Conservation (phyloP, 2,797 vertebrate genomes). For the Valencia hispanica region DNA sequence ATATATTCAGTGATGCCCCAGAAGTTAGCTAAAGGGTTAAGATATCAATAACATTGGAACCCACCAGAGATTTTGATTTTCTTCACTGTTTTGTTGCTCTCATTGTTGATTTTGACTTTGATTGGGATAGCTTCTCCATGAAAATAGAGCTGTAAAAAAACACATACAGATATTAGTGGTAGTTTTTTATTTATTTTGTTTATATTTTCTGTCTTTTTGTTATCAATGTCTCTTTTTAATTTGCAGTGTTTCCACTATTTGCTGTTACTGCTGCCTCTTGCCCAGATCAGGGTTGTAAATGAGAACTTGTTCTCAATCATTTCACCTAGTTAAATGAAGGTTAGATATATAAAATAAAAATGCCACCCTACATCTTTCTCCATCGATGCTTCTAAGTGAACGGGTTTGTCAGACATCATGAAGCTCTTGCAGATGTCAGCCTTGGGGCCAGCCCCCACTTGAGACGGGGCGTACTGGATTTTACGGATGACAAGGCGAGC, state of each 20-base stretch:
- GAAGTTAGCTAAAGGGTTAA: background rate
- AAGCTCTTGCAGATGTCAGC: slow-evolving; percentile 87
- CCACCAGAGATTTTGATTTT: slow-evolving; percentile 88
- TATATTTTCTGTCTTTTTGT: too few relatives aligned
- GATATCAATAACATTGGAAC: slow-evolving; percentile 32
- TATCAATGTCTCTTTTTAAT: background rate
- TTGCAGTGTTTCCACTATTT: background rate
- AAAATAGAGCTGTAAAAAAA: slow-evolving; percentile 84
- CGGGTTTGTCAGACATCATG: slow-evolving; percentile 92
- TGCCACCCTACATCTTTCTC: slow-evolving; percentile 83
- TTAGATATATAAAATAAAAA: background rate
- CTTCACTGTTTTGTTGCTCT: slow-evolving; percentile 90
- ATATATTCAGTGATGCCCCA: background rate
- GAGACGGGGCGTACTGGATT: slow-evolving; percentile 86
- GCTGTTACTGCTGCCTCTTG: background rate
- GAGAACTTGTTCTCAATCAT: background rate
- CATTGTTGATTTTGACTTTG: slow-evolving; percentile 88
- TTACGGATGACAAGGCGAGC: slow-evolving; percentile 89
- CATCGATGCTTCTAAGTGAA: slow-evolving; percentile 86
- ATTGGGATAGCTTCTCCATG: slow-evolving; percentile 87
- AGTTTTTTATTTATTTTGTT: background rate
- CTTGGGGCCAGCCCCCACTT: slow-evolving; percentile 76
- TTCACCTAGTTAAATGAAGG: background rate
- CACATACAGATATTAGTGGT: background rate
- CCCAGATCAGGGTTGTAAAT: background rate